Conservation (phyloP, 1,140 invertebrate species). For the Drosophila kurseongensis region DNA sequence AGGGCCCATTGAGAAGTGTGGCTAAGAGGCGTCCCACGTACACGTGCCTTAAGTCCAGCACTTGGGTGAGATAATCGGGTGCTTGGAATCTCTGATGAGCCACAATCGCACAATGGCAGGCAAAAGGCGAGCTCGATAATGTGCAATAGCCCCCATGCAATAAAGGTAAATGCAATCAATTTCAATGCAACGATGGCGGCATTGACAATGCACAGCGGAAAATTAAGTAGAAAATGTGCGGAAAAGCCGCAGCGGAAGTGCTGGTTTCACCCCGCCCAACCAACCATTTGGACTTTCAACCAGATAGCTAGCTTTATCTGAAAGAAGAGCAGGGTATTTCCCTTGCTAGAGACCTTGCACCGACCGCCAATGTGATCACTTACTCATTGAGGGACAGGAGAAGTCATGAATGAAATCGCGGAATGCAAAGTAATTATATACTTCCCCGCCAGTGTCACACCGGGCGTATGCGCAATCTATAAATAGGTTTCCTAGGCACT, state of each 20-base stretch:
- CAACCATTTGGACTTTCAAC: neutral
- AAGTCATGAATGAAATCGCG: constrained; percentile 58
- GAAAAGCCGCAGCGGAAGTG: constrained; percentile 46
- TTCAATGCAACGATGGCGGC: constrained; percentile 61
- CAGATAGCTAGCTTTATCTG: constrained; percentile 12
- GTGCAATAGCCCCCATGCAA: constrained; percentile 60
- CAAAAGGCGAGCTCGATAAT: constrained; percentile 38
- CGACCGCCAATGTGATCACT: constrained; percentile 22
- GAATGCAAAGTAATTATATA: constrained; percentile 60
- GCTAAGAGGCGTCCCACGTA: constrained; percentile 11
- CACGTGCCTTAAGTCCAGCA: constrained; percentile 13
- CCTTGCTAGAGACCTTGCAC: neutral
- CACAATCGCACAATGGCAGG: constrained; percentile 1
- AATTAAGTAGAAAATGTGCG: constrained; percentile 67
- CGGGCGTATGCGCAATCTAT: constrained; percentile 69
- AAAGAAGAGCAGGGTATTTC: constrained; percentile 13
- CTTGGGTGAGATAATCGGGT: constrained; percentile 21
- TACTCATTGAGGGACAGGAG: constrained; percentile 32
- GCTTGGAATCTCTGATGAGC: constrained; percentile 30
- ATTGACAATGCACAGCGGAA: constrained; percentile 58
- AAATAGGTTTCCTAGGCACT: constrained; percentile 51
- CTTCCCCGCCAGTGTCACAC: constrained; percentile 27
- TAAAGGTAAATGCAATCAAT: constrained; percentile 81
- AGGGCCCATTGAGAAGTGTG: constrained; percentile 41
- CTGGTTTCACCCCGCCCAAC: constrained; percentile 14